A percentile compares a stretch with the other conserved stretches of the same genome.
Evolutionary conservation across 2,797 vertebrate species (phyloP).

Genomic region (Hydrolagus colliei): DNA sequence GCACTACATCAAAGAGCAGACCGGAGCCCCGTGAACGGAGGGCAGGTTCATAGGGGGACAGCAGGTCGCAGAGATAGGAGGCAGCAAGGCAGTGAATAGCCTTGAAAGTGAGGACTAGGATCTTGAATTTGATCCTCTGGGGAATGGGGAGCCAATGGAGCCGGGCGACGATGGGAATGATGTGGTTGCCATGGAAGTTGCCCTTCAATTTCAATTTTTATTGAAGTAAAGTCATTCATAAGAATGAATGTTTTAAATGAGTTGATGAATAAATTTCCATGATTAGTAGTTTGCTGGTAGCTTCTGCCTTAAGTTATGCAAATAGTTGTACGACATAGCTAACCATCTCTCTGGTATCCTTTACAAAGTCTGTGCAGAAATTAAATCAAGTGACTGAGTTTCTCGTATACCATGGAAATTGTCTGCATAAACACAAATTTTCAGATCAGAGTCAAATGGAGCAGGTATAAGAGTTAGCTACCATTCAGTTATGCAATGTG

Average conservation of each 20-base stretch:
- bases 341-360: background rate
- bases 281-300: background rate
- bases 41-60: too few species aligned
- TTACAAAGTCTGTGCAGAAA: background rate
- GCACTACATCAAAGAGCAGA: background rate
- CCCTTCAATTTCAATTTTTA: conserved; percentile 4
- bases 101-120: too few species aligned
- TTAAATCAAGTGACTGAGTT: background rate
- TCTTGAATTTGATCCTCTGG: too few species aligned
- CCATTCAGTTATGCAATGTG: background rate
- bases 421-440: background rate
- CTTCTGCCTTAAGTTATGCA: background rate
- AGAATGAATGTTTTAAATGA: background rate
- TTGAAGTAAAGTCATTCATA: background rate
- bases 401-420: too few species aligned
- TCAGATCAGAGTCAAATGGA: background rate
- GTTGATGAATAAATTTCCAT: background rate
- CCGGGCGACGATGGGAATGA: too few species aligned
- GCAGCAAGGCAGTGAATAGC: too few species aligned
- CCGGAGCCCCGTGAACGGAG: too few species aligned
- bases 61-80: too few species aligned
- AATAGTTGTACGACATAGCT: background rate
- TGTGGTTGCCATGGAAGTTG: too few species aligned
- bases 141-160: too few species aligned
- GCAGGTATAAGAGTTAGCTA: background rate